These are phyloP conservation scores for Drosophila parthenogenetica DNA, from an alignment of 2,888 invertebrate species.

Conservation along the genomic window DNA sequence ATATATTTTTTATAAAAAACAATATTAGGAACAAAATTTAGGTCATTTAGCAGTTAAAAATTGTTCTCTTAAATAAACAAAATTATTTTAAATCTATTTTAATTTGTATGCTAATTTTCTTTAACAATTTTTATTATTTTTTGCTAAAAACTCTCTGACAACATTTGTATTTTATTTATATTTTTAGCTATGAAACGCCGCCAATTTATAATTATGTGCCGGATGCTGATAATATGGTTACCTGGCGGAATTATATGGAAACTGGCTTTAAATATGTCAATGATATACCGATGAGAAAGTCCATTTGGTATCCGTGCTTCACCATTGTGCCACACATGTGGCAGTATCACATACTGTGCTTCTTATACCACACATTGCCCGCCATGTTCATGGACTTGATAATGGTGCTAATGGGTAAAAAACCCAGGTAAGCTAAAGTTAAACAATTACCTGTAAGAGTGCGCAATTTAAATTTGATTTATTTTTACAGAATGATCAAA, in stretches of 20 bases:
- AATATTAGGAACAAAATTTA: no score
- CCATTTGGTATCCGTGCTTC: slow-evolving; percentile 89
- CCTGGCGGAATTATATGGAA: slow-evolving; percentile 90
- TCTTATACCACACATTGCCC: slow-evolving; percentile 88
- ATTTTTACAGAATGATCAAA: slow-evolving; percentile 88
- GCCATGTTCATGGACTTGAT: slow-evolving; percentile 88
- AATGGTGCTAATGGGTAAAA: slow-evolving; percentile 81
- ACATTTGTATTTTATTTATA: background rate
- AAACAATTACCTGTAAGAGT: background rate
- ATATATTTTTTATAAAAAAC: background rate
- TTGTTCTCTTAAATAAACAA: no score
- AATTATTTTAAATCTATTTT: no score
- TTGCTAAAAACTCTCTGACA: no score
- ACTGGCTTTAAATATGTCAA: slow-evolving; percentile 85
- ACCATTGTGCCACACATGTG: slow-evolving; percentile 86
- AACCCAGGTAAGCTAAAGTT: slow-evolving; percentile 82
- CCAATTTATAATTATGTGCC: slow-evolving; percentile 93
- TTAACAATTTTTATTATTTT: no score
- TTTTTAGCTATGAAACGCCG: slow-evolving; percentile 72
- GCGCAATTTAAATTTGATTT: no score
- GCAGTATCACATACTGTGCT: slow-evolving; percentile 85
- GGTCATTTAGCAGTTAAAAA: no score
- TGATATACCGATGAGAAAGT: slow-evolving; percentile 88
- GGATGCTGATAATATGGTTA: slow-evolving; percentile 91
- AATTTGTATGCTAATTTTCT: no score